Evolutionary conservation across 2,113 vertebrate species (phyloP).

Genomic region (Protobothrops mucrosquamatus): DNA sequence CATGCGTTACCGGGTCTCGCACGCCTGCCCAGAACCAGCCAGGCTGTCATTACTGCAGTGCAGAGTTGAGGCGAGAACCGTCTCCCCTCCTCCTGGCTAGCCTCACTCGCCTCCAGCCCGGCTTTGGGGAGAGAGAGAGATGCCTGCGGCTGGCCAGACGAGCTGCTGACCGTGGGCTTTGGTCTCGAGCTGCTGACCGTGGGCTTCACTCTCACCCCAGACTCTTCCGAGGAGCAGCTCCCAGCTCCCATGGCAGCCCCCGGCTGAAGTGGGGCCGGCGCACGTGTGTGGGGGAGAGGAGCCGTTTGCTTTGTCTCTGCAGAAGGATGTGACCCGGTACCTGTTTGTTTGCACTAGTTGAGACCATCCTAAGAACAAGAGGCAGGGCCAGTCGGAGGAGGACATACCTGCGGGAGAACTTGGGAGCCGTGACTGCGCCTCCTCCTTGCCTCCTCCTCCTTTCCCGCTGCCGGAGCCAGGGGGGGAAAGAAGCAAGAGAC

Average conservation of each 20-base stretch:
- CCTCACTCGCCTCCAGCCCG: background rate
- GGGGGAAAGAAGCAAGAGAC: slow-evolving; percentile 41
- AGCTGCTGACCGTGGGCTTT: background rate
- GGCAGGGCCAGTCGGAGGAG: slow-evolving; percentile 56
- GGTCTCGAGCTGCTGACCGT: slow-evolving; percentile 9
- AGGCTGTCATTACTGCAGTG: slow-evolving; percentile 54
- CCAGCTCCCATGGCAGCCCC: slow-evolving; percentile 52
- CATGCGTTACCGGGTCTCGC: background rate
- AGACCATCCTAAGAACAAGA: slow-evolving; percentile 43
- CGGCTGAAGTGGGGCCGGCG: slow-evolving; percentile 28
- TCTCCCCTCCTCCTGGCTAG: slow-evolving; percentile 22
- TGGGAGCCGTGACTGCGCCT: slow-evolving; percentile 58
- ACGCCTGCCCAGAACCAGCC: slow-evolving; percentile 3
- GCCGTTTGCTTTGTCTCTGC: slow-evolving; percentile 44
- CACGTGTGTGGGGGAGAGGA: background rate
- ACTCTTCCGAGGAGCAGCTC: background rate
- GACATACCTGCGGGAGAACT: slow-evolving; percentile 53
- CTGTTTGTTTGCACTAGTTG: slow-evolving; percentile 72
- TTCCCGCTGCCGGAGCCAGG: background rate
- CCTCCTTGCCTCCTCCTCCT: slow-evolving; percentile 1
- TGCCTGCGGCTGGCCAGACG: slow-evolving; percentile 19
- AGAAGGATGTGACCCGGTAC: slow-evolving; percentile 60
- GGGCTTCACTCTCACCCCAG: slow-evolving; percentile 13
- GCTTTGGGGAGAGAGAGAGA: slow-evolving; percentile 36
- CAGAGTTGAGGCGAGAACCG: slow-evolving; percentile 50